phyloP scores from a whole-genome alignment of 2,113 vertebrate genomes.

The Tachysurus vachellii region DNA sequence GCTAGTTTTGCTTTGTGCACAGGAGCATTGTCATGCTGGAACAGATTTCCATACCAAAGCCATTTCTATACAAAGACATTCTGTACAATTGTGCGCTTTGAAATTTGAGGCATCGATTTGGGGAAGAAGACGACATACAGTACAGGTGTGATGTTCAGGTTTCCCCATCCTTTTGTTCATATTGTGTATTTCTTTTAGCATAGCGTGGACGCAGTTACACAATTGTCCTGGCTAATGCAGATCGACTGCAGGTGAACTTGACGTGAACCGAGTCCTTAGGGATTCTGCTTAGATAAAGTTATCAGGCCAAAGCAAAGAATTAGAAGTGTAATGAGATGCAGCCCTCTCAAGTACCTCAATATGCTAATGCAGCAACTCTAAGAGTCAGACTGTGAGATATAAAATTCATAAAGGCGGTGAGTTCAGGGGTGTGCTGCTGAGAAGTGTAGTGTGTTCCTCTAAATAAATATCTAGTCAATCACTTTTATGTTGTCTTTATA shows the following conservation, averaged over 20 bases:
- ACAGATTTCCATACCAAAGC: no score
- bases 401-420: slow-evolving; percentile 17
- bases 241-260: neutral
- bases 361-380: slow-evolving; percentile 23
- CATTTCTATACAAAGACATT: no score
- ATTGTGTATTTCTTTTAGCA: neutral
- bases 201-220: neutral
- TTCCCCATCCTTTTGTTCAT: neutral
- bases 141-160: neutral
- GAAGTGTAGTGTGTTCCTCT: neutral
- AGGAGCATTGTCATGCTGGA: no score
- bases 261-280: neutral
- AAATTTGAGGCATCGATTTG: neutral
- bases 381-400: slow-evolving; percentile 10
- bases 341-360: slow-evolving; percentile 10
- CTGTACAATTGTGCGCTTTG: no score
- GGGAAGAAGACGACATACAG: no score
- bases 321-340: slow-evolving; percentile 32
- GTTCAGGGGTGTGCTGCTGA: neutral
- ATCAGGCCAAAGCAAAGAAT: slow-evolving; percentile 14
- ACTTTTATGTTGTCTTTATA: slow-evolving; percentile 20
- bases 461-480: slow-evolving; percentile 17
- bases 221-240: neutral
- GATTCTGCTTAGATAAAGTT: neutral
- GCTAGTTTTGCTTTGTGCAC: no score